A percentile compares a stretch with the other conserved stretches of the same genome.
phyloP scores from a whole-genome alignment of 2,113 vertebrate species.

The Percina caprodes region DNA sequence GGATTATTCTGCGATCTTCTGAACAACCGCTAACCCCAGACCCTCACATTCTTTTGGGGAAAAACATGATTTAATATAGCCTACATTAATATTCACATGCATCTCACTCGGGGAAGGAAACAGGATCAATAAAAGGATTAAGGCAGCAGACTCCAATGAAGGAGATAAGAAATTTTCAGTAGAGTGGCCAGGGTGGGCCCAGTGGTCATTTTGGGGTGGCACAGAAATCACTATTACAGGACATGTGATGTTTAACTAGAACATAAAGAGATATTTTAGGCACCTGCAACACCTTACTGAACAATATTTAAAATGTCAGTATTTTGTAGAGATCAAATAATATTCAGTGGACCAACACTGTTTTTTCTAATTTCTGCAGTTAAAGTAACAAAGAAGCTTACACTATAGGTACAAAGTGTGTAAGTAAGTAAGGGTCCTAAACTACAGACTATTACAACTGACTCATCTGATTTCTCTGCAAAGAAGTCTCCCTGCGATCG shows the following conservation, averaged over 20 bases:
- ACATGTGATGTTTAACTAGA: neutral
- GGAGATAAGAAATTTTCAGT: neutral
- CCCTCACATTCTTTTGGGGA: neutral
- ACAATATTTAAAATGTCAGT: neutral
- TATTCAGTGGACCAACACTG: neutral
- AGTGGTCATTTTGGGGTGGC: neutral
- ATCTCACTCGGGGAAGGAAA: neutral
- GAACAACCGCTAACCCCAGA: neutral
- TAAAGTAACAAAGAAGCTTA: neutral
- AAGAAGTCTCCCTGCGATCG: no score
- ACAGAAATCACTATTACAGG: neutral
- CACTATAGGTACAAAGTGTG: neutral
- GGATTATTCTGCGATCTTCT: constrained; percentile 2
- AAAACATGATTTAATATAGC: constrained; percentile 34
- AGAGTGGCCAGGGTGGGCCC: neutral
- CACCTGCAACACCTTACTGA: neutral
- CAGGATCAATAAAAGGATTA: constrained; percentile 33
- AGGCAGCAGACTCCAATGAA: neutral
- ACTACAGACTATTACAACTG: neutral
- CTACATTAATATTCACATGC: constrained; percentile 36
- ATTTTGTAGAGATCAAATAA: neutral
- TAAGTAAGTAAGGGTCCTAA: neutral
- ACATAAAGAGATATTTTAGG: neutral
- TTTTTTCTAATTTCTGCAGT: neutral
- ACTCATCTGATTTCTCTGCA: no score